Base-by-base conservation (phyloP, 2,113 vertebrate species). In the Odocoileus hemionus region DNA sequence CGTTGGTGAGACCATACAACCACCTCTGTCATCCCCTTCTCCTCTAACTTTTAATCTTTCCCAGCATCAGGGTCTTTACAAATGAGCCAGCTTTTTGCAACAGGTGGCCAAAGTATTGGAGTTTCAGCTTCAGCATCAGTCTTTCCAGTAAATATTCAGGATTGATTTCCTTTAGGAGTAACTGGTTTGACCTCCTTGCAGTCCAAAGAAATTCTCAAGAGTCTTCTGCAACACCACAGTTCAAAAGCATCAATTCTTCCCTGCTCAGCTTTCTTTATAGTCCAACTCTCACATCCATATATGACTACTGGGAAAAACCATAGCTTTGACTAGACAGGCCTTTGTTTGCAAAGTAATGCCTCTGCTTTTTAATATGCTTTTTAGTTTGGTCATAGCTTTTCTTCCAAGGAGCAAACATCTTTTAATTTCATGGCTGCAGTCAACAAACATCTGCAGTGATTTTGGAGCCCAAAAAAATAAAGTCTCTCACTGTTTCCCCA, bases 401-500 rank as follows among this genome's bases (percentile, higher is more conserved):
- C 67, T 70, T 70, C 67, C 19, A 70, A 70, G 67, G 19, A 70
- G 67, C 19, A 70, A 70, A 10, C 1, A 0, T 70, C 67, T 70
- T 70, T 70, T 70, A 70, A 36, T 70, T 70, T 36, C 19, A 36
- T 36, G 1, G 1, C n/a, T 36, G n/a, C n/a, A 70, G 36, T 70
- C 67, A 70, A 4, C 19, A 70, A 70, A 4, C n/a, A 70, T 70
- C 67, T 70, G 19, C 67, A 36, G n/a, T 23, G 17, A 23, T 70
- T 70, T 6, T 36, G n/a, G n/a, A 36, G 67, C 19, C n/a, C 17
- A 0, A 0, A 0, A 70, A 70, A 70, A 36, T 70, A 36, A 70
- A 70, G 19, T 70, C n/a, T 36, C 9, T 12, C 67, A 70, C 1
- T 39, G 9, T 70, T 39, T 12, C 10, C 0, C n/a, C 19, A 70